phyloP scores from a whole-genome alignment of 2,888 invertebrate genomes.

The Megamerina dolium region DNA sequence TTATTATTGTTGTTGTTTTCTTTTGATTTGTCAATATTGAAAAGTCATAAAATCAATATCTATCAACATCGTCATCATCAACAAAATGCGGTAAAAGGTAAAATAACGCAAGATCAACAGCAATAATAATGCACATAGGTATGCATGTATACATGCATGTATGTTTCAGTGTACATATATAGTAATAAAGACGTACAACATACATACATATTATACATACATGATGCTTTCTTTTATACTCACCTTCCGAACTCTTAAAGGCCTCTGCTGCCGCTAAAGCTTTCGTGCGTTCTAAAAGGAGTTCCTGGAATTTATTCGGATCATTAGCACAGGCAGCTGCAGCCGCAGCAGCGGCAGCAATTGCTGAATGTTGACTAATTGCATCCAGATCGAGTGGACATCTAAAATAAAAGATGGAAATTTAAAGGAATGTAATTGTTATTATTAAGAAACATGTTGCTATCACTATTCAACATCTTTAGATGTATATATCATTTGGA shows the following conservation, averaged over 20 bases:
- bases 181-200: conserved; percentile 8
- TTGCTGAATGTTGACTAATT: conserved; percentile 54
- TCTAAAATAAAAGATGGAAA: conserved; percentile 25
- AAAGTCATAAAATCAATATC: conserved; percentile 16
- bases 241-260: conserved; percentile 45
- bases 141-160: neutral
- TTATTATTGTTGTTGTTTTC: too few relatives aligned
- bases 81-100: too few relatives aligned
- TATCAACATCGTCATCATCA: too few relatives aligned
- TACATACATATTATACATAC: too few relatives aligned
- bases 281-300: conserved; percentile 72
- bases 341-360: conserved; percentile 52
- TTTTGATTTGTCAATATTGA: conserved; percentile 14
- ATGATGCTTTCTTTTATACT: conserved; percentile 12
- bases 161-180: conserved; percentile 9
- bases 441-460: neutral
- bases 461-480: neutral
- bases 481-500: too few relatives aligned
- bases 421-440: neutral
- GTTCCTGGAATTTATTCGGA: conserved; percentile 63
- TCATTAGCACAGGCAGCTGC: conserved; percentile 60
- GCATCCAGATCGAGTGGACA: conserved; percentile 55
- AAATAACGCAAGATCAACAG: neutral
- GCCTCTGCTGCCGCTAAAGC: conserved; percentile 55
- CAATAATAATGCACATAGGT: conserved; percentile 4